Base-by-base conservation (phyloP, 1,140 invertebrate genomes). In the Aphaenogaster rudis region DNA sequence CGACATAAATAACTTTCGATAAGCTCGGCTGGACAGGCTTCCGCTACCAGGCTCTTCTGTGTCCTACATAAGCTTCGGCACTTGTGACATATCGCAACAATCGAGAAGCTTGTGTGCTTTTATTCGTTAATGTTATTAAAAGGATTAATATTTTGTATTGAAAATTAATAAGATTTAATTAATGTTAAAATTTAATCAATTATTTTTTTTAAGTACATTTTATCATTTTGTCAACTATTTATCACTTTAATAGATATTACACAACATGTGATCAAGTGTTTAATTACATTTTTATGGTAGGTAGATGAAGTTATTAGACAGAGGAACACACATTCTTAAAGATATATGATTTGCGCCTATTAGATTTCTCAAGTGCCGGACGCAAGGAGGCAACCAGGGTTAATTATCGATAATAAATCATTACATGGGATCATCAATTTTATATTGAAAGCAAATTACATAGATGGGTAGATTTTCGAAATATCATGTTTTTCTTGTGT, bases 1-100 rank as follows among this genome's bases (percentile, higher is more conserved):
- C 87, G 87, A 91, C 91, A 91, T 93, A 93, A 93, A 93, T 92
- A 93, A 93, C 92, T 91, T 93, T 93, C 92, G 92, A 92, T 93
- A 93, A 94, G 89, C 91, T 88, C 87, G 81, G 57, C 82, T 89
- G 88, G 89, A 93, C 87, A 92, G 74, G 80, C 89, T 92, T 88
- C 89, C 82, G 92, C 89, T 92, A 93, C 88, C 88, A 92, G 88
- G 81, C 86, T 87, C 86, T 89, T 92, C 85, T 45, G 52, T 74
- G 77, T 78, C 86, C 76, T 54, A 52, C 86, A 87, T 88, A 89
- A 87, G 86, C 77, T 85, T 86, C 64, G 86, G 72, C 86, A 92
- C 89, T 87, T 91, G 59, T 86, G 87, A 91, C 85, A 84, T 78
- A 50, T 78, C 52, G 1, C 48, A 28, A 66, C 15, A 50, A 50